phyloP scores from a whole-genome alignment of 2,888 invertebrate species.

The Hecatera dysodea region DNA sequence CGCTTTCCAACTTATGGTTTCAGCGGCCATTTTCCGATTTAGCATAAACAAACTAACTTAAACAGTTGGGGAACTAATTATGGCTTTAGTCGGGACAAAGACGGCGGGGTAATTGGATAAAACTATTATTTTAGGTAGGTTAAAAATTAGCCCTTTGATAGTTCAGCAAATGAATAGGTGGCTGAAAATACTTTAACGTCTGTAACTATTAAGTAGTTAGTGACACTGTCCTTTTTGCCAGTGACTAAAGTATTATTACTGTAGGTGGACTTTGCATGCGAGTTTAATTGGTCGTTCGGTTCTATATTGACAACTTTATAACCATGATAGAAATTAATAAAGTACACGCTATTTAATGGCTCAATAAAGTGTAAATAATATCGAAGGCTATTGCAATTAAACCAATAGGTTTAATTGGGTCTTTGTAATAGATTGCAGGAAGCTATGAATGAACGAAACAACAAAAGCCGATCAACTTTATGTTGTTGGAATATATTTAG shows the following conservation, averaged over 20 bases:
- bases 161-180: slow-evolving; percentile 5
- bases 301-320: slow-evolving; percentile 29
- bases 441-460: neutral
- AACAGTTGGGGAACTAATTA: slow-evolving; percentile 53
- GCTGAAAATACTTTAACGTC: slow-evolving; percentile 7
- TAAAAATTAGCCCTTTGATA: neutral
- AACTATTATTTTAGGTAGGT: slow-evolving; percentile 9
- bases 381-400: slow-evolving; percentile 4
- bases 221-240: neutral
- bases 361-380: slow-evolving; percentile 9
- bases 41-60: slow-evolving; percentile 49
- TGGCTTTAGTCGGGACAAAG: slow-evolving; percentile 25
- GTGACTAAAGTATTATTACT: slow-evolving; percentile 5
- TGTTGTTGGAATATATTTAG: too few species aligned
- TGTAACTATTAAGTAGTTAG: neutral
- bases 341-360: neutral
- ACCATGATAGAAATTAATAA: slow-evolving; percentile 23
- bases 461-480: too few species aligned
- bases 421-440: neutral
- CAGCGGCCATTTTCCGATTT: slow-evolving; percentile 33
- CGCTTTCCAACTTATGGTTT: slow-evolving; percentile 40
- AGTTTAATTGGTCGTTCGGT: slow-evolving; percentile 27
- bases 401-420: neutral
- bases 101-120: slow-evolving; percentile 18
- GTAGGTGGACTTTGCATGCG: slow-evolving; percentile 21